Evolutionary conservation across 2,888 invertebrate species (phyloP), one percentile per base, ranked within the genome.

Genomic region (Syrphus vitripennis): DNA sequence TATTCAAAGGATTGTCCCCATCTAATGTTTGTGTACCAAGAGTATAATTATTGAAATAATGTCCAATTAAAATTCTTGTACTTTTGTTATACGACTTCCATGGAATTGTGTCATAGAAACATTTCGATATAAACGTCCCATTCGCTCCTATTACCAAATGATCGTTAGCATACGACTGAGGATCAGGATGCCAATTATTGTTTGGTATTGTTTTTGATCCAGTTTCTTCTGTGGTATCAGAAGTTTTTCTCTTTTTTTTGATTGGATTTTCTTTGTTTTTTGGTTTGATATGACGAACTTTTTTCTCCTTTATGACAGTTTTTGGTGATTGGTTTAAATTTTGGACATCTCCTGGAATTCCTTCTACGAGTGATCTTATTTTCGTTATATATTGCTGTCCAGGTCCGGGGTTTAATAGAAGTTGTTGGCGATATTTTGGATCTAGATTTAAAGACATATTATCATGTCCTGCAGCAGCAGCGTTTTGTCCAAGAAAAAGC

Each of bases 91-190:
- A n/a, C 2, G 16, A 29, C 2, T 71, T 12, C 82, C 82, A 82
- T 7, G 57, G 12, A 29, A 82, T 82, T 7, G 12, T 40, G 12
- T 26, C 34, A 16, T 82, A 82, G 34, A 72, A 42, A 3, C 9
- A 50, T 7, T 24, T 14, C 2, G 65, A 59, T 7, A 82, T 26
- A 14, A 50, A 16, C 9, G 82, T 77, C 19, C 77, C 71, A 71
- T 77, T 76, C 10, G 12, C 1, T 2, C 77, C 82, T 14, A 82
- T 42, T 0, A 21, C 34, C 10, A 65, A 5, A 19, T 65, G 19
- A 10, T 57, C 57, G 21, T 29, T 57, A 6, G 16, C 12, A 5
- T 31, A 5, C 6, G 29, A 16, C 12, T 24, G 29, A 0, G 48
- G 57, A 10, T 12, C n/a, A 0, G 65, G 72, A 19, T 40, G 65